Conservation (phyloP, 2,113 vertebrate species). For the Trematomus loennbergii region DNA sequence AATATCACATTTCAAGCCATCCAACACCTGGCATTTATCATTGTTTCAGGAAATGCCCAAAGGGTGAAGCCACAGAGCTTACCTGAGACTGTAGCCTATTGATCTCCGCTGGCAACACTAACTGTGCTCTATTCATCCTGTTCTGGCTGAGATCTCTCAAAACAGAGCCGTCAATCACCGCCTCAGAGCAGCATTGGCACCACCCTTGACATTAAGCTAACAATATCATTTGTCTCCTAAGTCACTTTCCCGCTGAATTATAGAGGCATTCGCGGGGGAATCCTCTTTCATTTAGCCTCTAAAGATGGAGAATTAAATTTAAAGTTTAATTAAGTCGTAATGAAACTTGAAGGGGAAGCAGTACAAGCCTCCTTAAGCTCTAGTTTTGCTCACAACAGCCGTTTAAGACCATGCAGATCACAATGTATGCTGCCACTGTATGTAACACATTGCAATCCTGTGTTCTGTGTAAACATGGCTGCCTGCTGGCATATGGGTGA, state of each 20-base stretch:
- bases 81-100: constrained; percentile 75
- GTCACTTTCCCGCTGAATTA: constrained; percentile 58
- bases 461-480: constrained; percentile 29
- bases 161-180: constrained; percentile 78
- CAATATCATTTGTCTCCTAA: constrained; percentile 69
- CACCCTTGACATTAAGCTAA: constrained; percentile 74
- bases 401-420: constrained; percentile 23
- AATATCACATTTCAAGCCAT: constrained; percentile 71
- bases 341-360: constrained; percentile 65
- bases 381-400: constrained; percentile 43
- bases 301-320: constrained; percentile 72
- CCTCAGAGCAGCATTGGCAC: constrained; percentile 51
- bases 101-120: constrained; percentile 75
- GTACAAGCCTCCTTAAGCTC: constrained; percentile 56
- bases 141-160: constrained; percentile 65
- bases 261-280: constrained; percentile 25
- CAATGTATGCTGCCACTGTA: constrained; percentile 15
- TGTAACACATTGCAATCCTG: constrained; percentile 17
- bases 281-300: constrained; percentile 55
- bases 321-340: constrained; percentile 76
- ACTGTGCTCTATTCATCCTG: constrained; percentile 74
- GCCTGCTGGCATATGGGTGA: constrained; percentile 21
- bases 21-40: constrained; percentile 67
- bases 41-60: constrained; percentile 67
- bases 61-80: constrained; percentile 68